Percentiles rank a stretch among this genome's conserved stretches.
phyloP scores from a whole-genome alignment of 2,888 invertebrate genomes.

The Pogonocherus hispidulus region DNA sequence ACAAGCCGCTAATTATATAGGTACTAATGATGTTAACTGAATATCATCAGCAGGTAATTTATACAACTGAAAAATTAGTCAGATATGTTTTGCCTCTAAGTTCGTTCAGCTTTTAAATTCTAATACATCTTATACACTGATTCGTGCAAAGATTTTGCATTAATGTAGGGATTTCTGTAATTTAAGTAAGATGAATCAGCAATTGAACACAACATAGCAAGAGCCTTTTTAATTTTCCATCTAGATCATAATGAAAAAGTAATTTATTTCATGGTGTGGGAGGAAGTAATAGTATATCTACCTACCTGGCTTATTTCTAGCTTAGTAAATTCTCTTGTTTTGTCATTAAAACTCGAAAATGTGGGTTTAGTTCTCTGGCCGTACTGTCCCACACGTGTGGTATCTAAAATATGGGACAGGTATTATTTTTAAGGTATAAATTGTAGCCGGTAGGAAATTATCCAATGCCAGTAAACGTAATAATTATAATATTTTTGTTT shows the following conservation, averaged over 20 bases:
- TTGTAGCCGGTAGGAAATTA: neutral
- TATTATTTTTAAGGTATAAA: neutral
- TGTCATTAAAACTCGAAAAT: conserved; percentile 13
- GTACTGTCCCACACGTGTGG: conserved; percentile 5
- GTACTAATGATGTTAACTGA: no score
- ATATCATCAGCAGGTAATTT: no score
- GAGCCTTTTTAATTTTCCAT: conserved; percentile 18
- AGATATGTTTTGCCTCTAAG: no score
- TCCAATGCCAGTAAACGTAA: no score
- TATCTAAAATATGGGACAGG: neutral
- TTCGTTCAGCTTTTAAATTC: no score
- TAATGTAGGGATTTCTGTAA: no score
- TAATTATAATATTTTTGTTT: neutral
- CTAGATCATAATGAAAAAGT: conserved; percentile 7
- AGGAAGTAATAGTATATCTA: conserved; percentile 8
- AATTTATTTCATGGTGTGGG: conserved; percentile 21
- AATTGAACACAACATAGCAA: no score
- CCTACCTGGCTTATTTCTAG: conserved; percentile 10
- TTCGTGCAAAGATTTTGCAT: no score
- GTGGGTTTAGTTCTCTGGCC: conserved; percentile 2
- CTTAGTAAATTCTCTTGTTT: conserved; percentile 7
- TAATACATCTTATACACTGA: no score
- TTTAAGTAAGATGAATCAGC: no score
- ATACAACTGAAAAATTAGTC: no score
- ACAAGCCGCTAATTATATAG: no score